These are phyloP conservation scores for Vidua macroura DNA, from an alignment of 2,113 vertebrate species.

Conservation along the genomic window DNA sequence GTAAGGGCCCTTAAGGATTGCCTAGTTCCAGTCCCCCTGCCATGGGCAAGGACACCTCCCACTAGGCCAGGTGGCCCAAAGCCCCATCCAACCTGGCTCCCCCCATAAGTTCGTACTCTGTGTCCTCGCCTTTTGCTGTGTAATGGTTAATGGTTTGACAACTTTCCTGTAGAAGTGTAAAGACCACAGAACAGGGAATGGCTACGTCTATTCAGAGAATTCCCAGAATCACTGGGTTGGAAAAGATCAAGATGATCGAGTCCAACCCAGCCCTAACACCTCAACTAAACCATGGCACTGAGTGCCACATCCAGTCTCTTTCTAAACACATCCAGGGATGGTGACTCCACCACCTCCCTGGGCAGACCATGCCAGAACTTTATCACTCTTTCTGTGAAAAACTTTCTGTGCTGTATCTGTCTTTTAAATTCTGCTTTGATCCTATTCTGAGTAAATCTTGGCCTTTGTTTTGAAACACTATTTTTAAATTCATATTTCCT, in stretches of 20 bases:
- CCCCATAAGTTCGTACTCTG: too few species aligned
- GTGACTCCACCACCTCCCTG: background rate
- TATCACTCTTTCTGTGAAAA: background rate
- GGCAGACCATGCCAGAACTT: background rate
- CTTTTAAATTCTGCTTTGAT: background rate
- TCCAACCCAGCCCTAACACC: background rate
- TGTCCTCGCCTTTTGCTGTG: background rate
- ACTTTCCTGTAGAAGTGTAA: background rate
- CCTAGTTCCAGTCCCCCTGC: background rate
- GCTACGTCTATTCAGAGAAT: background rate
- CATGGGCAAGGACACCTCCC: background rate
- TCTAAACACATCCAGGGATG: background rate
- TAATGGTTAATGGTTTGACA: background rate
- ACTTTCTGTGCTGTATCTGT: background rate
- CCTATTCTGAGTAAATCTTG: background rate
- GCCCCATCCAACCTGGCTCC: background rate
- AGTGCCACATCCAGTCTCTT: background rate
- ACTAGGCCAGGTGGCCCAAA: background rate
- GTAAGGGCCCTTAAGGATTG: background rate
- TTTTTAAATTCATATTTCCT: background rate
- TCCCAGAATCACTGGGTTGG: background rate
- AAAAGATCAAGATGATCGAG: background rate
- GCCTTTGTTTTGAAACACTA: slow-evolving; percentile 13
- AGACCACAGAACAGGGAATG: background rate
- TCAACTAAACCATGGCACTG: background rate